These are phyloP conservation scores for Lepidocolaptes lacrymiger DNA, from an alignment of 2,797 vertebrate species.

Conservation along the genomic window DNA sequence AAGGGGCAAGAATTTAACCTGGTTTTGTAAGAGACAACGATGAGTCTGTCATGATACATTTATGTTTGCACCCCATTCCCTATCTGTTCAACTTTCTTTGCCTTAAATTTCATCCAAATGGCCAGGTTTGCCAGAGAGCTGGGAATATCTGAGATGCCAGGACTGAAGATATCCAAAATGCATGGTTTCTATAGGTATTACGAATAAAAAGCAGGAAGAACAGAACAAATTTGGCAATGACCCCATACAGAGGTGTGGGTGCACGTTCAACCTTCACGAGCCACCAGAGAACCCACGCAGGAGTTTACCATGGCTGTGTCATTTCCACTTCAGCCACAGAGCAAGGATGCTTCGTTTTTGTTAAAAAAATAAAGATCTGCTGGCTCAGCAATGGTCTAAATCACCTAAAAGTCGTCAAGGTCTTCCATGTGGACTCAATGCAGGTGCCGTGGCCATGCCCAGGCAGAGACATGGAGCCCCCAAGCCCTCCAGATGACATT, in stretches of 20 bases:
- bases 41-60: neutral
- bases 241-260: rapidly evolving
- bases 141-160: neutral
- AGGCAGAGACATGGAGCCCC: no score
- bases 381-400: neutral
- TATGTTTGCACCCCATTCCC: neutral
- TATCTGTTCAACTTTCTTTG: neutral
- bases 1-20: neutral
- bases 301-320: neutral
- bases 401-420: neutral
- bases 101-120: neutral
- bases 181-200: neutral
- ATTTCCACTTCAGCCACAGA: neutral
- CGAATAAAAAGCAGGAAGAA: neutral
- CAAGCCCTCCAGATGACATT: neutral
- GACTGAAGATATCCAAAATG: neutral
- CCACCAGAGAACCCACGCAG: neutral
- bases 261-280: neutral
- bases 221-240: neutral
- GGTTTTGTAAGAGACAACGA: neutral
- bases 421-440: rapidly evolving
- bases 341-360: neutral
- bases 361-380: neutral
- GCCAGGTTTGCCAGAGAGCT: neutral
- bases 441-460: neutral